phyloP scores from a whole-genome alignment of 2,113 vertebrate species.

The Pleuronectes platessa region DNA sequence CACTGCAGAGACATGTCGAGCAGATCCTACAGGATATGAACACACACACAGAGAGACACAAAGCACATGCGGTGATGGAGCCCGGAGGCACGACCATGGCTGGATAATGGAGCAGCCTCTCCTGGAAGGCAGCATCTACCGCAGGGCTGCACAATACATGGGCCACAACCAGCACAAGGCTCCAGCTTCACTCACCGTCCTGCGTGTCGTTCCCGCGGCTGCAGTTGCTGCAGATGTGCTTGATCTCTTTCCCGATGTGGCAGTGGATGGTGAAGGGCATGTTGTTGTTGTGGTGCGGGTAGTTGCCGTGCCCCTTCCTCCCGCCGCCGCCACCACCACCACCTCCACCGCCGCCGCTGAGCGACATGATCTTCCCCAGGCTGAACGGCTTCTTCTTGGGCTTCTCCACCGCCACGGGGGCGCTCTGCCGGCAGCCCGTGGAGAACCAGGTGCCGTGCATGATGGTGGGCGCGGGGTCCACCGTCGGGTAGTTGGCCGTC shows the following conservation, averaged over 20 bases:
- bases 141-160: constrained; percentile 37
- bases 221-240: constrained; percentile 99
- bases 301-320: constrained; percentile 83
- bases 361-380: constrained; percentile 92
- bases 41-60: not conserved
- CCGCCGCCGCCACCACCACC: too few species aligned
- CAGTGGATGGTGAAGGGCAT: constrained; percentile 97
- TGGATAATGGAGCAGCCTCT: not conserved
- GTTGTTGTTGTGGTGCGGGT: constrained; percentile 80
- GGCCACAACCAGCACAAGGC: constrained; percentile 34
- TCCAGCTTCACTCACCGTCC: constrained; percentile 89
- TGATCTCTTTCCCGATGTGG: constrained; percentile 98
- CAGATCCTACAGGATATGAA: not conserved
- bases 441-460: constrained; percentile 83
- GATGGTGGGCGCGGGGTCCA: constrained; percentile 83
- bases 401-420: constrained; percentile 84
- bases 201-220: constrained; percentile 92
- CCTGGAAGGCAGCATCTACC: constrained; percentile 15
- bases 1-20: not conserved
- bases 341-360: constrained; percentile 52
- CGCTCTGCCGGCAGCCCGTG: constrained; percentile 81
- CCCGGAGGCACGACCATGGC: not conserved
- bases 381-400: constrained; percentile 92
- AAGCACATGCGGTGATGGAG: not conserved
- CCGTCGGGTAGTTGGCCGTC: constrained; percentile 82